Evolutionary conservation across 2,113 vertebrate species (phyloP).

Genomic region (Crotalus tigris): DNA sequence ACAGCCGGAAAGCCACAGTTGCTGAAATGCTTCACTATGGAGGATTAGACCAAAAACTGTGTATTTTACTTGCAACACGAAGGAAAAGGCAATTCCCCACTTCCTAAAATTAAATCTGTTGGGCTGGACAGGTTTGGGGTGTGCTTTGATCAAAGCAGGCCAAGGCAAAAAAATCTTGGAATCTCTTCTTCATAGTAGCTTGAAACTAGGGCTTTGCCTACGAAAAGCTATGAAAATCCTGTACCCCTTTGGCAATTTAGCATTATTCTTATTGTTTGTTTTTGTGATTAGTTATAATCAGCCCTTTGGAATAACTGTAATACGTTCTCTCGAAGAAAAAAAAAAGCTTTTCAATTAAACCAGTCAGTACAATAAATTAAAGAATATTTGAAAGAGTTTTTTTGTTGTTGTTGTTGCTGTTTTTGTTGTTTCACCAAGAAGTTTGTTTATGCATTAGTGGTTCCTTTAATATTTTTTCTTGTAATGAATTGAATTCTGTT

Average conservation of each 20-base stretch:
- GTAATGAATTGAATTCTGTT: not conserved
- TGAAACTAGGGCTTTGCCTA: not conserved
- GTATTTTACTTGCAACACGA: not conserved
- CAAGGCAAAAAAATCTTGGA: not conserved
- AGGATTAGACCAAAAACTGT: not conserved
- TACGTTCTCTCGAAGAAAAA: too few relatives aligned
- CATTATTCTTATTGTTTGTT: not conserved
- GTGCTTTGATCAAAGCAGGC: not conserved
- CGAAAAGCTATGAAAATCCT: not conserved
- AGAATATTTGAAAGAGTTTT: too few relatives aligned
- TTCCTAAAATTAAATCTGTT: not conserved
- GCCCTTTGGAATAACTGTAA: too few relatives aligned
- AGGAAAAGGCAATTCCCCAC: not conserved
- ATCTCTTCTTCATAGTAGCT: not conserved
- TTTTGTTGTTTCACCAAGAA: too few relatives aligned
- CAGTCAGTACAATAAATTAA: too few relatives aligned
- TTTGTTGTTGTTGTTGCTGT: too few relatives aligned
- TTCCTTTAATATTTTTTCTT: not conserved
- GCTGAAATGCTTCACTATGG: not conserved
- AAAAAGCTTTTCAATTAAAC: too few relatives aligned
- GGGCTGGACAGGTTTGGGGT: not conserved
- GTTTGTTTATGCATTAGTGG: not conserved
- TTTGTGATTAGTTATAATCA: not conserved
- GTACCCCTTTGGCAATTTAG: not conserved
- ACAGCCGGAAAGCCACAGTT: not conserved